Evolutionary conservation across 2,797 vertebrate species (phyloP).

Genomic region (Adelosebastes latens): DNA sequence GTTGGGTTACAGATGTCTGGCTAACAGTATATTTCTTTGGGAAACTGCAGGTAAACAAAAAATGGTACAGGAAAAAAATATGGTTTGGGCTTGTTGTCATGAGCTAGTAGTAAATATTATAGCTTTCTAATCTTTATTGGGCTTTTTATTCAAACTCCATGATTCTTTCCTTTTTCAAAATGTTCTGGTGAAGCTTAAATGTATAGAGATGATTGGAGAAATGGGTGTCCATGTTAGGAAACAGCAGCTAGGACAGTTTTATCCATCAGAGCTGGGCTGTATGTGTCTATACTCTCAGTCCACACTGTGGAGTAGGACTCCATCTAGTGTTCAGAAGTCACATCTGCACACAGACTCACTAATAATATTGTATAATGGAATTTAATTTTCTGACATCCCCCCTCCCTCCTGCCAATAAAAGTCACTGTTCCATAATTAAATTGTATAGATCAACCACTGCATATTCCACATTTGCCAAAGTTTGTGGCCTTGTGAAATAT

Average conservation of each 20-base stretch:
- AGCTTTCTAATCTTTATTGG: too few species aligned
- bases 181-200: background rate
- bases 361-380: slow-evolving; percentile 30
- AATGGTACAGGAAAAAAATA: background rate
- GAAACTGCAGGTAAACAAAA: background rate
- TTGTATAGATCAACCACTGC: background rate
- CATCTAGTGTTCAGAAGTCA: slow-evolving; percentile 54
- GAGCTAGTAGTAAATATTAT: background rate
- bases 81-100: background rate
- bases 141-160: background rate
- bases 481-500: background rate
- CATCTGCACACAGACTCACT: slow-evolving; percentile 8
- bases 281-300: background rate
- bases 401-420: slow-evolving; percentile 13
- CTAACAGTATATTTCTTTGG: background rate
- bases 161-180: background rate
- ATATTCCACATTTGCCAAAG: background rate
- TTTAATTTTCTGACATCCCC: slow-evolving; percentile 31
- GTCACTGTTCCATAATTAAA: slow-evolving; percentile 25
- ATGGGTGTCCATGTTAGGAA: background rate
- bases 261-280: background rate
- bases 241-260: background rate
- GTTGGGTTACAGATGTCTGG: background rate
- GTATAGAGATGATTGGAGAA: background rate
- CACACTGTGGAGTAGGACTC: slow-evolving; percentile 42